These are phyloP conservation scores for Micrastur ruficollis DNA, from an alignment of 2,797 vertebrate genomes.

Conservation along the genomic window DNA sequence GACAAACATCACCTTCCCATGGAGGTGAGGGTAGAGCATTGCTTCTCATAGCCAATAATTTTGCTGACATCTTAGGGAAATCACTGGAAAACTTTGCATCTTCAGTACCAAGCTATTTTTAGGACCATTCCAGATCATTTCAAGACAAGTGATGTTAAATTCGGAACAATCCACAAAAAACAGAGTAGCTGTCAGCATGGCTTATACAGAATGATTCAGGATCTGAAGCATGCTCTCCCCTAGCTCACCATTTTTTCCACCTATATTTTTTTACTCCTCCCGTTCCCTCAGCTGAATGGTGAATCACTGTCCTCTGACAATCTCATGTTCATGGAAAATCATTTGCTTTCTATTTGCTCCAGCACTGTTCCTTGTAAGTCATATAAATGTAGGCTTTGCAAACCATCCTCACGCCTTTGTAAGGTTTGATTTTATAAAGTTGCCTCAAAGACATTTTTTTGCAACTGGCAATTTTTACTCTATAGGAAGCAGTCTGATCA, in stretches of 20 bases:
- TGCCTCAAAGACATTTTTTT: neutral
- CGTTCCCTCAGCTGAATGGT: neutral
- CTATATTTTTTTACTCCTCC: neutral
- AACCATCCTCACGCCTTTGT: neutral
- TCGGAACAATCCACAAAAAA: neutral
- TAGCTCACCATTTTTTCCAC: neutral
- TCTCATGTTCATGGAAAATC: neutral
- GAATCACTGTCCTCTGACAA: neutral
- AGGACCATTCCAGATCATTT: neutral
- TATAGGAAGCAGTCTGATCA: neutral
- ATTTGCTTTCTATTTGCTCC: neutral
- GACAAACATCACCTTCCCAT: neutral
- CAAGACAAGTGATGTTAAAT: neutral
- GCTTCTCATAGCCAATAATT: neutral
- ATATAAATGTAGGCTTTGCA: neutral
- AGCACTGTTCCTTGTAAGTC: neutral
- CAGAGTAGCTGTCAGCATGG: neutral
- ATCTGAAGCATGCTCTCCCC: neutral
- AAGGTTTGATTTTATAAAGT: neutral
- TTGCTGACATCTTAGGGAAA: neutral
- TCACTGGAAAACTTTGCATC: neutral
- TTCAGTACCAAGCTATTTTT: constrained; percentile 10
- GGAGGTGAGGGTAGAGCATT: neutral
- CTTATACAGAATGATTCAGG: neutral
- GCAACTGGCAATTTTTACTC: neutral